These are phyloP conservation scores for Maniola jurtina DNA, from an alignment of 1,140 invertebrate species.

Conservation along the genomic window DNA sequence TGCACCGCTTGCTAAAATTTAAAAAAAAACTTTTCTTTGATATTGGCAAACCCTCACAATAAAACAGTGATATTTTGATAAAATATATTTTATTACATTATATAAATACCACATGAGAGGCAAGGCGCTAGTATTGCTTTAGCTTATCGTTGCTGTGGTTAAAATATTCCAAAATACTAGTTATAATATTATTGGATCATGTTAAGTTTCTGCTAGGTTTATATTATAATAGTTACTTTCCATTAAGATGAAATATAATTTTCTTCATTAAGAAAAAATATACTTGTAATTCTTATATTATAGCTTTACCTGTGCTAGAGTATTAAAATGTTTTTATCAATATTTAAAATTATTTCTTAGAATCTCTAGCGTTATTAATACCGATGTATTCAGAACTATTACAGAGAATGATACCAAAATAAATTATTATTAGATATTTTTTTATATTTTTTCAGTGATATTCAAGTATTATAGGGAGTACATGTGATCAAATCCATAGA, in stretches of 20 bases:
- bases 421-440: slow-evolving; percentile 37
- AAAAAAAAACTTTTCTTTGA: slow-evolving; percentile 47
- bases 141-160: slow-evolving; percentile 65
- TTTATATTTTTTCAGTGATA: slow-evolving; percentile 56
- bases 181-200: slow-evolving; percentile 41
- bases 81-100: slow-evolving; percentile 45
- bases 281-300: slow-evolving; percentile 20
- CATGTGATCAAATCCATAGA: slow-evolving; percentile 41
- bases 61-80: slow-evolving; percentile 58
- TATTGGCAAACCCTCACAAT: slow-evolving; percentile 77
- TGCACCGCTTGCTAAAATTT: slow-evolving; percentile 64
- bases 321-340: slow-evolving; percentile 17
- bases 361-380: slow-evolving; percentile 18
- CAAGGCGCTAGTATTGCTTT: slow-evolving; percentile 62
- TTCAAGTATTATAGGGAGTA: slow-evolving; percentile 46
- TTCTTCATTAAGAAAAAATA: background rate
- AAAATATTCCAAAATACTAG: slow-evolving; percentile 26
- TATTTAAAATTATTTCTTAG: slow-evolving; percentile 20
- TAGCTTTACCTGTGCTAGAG: slow-evolving; percentile 22
- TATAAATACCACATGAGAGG: slow-evolving; percentile 35
- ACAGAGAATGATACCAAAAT: slow-evolving; percentile 29
- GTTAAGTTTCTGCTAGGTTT: slow-evolving; percentile 51
- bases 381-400: slow-evolving; percentile 25
- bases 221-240: slow-evolving; percentile 19
- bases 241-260: slow-evolving; percentile 24